Evolutionary conservation across 2,797 vertebrate genomes (phyloP).

Genomic region (Tangara arthus): DNA sequence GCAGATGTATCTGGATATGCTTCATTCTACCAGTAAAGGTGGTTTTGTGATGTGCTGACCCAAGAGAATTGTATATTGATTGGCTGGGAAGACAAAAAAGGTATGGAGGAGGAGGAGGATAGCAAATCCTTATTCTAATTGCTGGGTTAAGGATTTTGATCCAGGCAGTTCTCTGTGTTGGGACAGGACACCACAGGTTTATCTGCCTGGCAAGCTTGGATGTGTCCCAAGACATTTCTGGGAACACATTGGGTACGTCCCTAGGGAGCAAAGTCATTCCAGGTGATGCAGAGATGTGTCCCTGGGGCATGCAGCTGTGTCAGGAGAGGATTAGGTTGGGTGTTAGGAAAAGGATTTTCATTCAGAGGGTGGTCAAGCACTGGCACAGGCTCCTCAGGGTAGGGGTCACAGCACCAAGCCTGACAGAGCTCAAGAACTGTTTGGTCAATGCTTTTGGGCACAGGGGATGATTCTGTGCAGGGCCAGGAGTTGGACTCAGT

Average conservation of each 20-base stretch:
- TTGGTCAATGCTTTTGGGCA: not conserved
- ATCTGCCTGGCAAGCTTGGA: not conserved
- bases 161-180: not conserved
- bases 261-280: not conserved
- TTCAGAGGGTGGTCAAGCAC: not conserved
- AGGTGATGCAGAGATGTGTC: not conserved
- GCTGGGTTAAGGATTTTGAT: not conserved
- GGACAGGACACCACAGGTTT: not conserved
- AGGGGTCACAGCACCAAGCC: not conserved
- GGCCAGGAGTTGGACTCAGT: not conserved
- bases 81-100: not conserved
- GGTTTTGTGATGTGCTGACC: not conserved
- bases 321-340: not conserved
- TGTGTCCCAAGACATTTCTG: not conserved
- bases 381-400: not conserved
- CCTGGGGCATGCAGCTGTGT: not conserved
- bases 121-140: not conserved
- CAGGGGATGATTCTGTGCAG: not conserved
- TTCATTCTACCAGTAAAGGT: not conserved
- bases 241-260: rapidly evolving
- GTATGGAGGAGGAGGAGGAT: not conserved
- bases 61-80: not conserved
- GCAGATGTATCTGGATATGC: not conserved
- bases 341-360: not conserved
- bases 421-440: not conserved